Evolutionary conservation across 2,797 vertebrate genomes (phyloP), one percentile per base, ranked within the genome.

Genomic region (Enteromius afrohamiltoni): DNA sequence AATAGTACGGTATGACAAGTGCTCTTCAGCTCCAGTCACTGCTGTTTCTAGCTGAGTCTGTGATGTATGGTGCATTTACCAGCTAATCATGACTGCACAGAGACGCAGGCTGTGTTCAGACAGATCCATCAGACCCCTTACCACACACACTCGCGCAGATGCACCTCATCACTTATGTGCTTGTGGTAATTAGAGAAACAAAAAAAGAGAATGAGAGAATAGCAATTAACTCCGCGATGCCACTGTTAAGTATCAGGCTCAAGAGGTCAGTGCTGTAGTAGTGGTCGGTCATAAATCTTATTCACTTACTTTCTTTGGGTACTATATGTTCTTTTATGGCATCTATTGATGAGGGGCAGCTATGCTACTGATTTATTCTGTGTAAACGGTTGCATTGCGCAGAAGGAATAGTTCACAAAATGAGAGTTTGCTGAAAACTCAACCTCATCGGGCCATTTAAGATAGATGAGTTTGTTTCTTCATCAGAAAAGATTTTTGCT

Each of bases 1-100:
- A 83, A 23, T 21, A 19, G 7, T 68, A 77, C 71, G 31, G 71
- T 76, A 68, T 51, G 10, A 6, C 31, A 17, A 75, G 58, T 77
- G 23, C 77, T 83, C 4, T 31, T 77, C 62, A 83, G 51, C 37
- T 58, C 19, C 64, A 47, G 64, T 69, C 34, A 19, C 40, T 68
- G 11, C 64, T 70, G 80, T 51, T 65, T 53, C 79, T 69, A 65
- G 80, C 71, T 55, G 73, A 45, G 62, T 58, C 10, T 68, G 49
- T 77, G 64, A 83, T 83, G 47, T 69, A 83, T 69, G 81, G 77
- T 51, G 75, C 74, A 45, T 71, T 78, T 70, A 26, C 47, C 81
- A 77, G 62, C 64, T 77, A 83, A 83, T 83, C 82, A 77, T 77
- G 75, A 71, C 75, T 51, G 37, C 65, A 40, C 74, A 70, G 71